Conservation (phyloP, 2,113 vertebrate species). For the Salvelinus sp. region DNA sequence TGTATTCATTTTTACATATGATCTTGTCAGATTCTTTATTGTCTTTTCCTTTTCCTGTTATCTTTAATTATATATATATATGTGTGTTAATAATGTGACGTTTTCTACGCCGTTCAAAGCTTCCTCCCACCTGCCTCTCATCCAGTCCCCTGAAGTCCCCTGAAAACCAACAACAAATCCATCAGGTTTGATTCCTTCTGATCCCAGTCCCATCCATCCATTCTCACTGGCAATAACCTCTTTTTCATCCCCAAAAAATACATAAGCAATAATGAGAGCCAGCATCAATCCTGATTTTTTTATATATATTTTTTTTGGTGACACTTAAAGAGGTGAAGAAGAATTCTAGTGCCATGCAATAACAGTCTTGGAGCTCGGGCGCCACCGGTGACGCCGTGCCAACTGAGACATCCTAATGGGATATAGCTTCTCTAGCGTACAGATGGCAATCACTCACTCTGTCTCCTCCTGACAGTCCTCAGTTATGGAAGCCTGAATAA, state of each 20-base stretch:
- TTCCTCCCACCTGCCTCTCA: neutral
- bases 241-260: conserved; percentile 71
- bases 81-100: neutral
- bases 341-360: conserved; percentile 72
- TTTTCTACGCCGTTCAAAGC: conserved; percentile 22
- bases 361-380: conserved; percentile 64
- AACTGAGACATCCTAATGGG: conserved; percentile 69
- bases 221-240: conserved; percentile 57
- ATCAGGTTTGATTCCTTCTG: conserved; percentile 22
- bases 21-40: neutral
- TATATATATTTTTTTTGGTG: conserved; percentile 52
- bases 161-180: conserved; percentile 41
- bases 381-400: conserved; percentile 35
- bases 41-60: neutral
- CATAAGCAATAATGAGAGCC: conserved; percentile 69
- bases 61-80: neutral
- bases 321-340: conserved; percentile 68
- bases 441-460: conserved; percentile 75
- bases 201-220: conserved; percentile 14
- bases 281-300: conserved; percentile 65
- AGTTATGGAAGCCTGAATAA: conserved; percentile 75
- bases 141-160: neutral
- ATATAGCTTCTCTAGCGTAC: conserved; percentile 75
- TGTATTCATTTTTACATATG: neutral
- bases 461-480: conserved; percentile 76